Evolutionary conservation across 2,888 invertebrate species (phyloP).

Genomic region (Cordilura impudica): DNA sequence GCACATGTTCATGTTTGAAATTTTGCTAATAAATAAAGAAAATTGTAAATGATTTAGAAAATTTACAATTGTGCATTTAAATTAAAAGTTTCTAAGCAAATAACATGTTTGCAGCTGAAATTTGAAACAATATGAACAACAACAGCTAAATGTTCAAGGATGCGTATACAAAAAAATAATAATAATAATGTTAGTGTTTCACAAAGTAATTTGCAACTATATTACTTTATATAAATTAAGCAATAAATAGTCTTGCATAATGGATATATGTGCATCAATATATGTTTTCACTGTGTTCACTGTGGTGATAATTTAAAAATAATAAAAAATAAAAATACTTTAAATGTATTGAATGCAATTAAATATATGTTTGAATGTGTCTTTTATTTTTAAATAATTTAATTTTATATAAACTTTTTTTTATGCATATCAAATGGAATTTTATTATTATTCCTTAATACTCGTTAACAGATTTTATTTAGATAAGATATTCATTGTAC

Average conservation of each 20-base stretch:
- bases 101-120: slow-evolving; percentile 12
- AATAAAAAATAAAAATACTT: not conserved
- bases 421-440: not conserved
- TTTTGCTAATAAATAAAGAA: no score
- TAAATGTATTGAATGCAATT: slow-evolving; percentile 45
- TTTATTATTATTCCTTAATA: slow-evolving; percentile 26
- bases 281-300: slow-evolving; percentile 15
- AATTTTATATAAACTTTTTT: not conserved
- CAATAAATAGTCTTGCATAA: not conserved
- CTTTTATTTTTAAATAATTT: not conserved
- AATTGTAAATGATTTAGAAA: no score
- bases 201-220: slow-evolving; percentile 24
- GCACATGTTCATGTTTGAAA: no score
- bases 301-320: slow-evolving; percentile 23
- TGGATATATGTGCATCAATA: not conserved
- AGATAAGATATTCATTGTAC: no score
- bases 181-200: slow-evolving; percentile 61
- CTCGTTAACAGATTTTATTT: slow-evolving; percentile 19
- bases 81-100: slow-evolving; percentile 2
- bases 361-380: slow-evolving; percentile 51
- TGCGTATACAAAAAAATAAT: slow-evolving; percentile 50
- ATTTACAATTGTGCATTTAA: not conserved
- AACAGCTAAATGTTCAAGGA: slow-evolving; percentile 48
- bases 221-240: not conserved
- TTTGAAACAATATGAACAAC: slow-evolving; percentile 20